These are phyloP conservation scores for Toxotes chatareus DNA, from an alignment of 2,113 vertebrate genomes.

Conservation along the genomic window DNA sequence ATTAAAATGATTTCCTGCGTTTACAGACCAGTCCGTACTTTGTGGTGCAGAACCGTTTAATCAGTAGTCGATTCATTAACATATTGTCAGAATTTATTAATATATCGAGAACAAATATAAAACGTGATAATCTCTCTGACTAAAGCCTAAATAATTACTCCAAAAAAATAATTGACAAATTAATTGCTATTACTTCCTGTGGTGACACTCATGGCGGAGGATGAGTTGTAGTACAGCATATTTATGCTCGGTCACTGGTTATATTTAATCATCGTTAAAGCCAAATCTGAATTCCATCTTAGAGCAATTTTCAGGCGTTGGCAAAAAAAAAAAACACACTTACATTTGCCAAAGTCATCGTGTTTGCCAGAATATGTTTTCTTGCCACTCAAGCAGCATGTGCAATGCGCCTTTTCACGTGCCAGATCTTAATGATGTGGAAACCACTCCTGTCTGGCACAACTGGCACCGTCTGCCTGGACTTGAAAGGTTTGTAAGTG, in stretches of 20 bases:
- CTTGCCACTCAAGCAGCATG: background rate
- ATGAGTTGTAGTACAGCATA: background rate
- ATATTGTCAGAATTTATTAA: background rate
- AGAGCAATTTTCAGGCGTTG: background rate
- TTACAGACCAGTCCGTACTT: background rate
- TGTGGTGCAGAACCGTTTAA: background rate
- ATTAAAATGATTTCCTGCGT: constrained; percentile 25
- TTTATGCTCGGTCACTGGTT: background rate
- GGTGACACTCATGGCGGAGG: background rate
- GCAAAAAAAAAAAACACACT: background rate
- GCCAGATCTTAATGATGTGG: constrained; percentile 41
- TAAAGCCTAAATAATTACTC: no score
- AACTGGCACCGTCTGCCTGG: background rate
- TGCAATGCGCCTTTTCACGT: background rate
- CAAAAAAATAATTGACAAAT: background rate
- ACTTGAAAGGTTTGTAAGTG: background rate
- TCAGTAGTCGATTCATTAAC: background rate
- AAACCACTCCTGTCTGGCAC: constrained; percentile 34
- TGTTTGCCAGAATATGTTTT: constrained; percentile 29
- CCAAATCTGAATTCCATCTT: background rate
- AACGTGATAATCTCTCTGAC: no score
- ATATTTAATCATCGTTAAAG: background rate
- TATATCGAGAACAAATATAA: no score
- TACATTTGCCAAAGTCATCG: background rate
- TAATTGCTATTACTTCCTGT: background rate